These are phyloP conservation scores for Acanthosepion lycidas DNA, from an alignment of 2,888 invertebrate species.

Conservation along the genomic window DNA sequence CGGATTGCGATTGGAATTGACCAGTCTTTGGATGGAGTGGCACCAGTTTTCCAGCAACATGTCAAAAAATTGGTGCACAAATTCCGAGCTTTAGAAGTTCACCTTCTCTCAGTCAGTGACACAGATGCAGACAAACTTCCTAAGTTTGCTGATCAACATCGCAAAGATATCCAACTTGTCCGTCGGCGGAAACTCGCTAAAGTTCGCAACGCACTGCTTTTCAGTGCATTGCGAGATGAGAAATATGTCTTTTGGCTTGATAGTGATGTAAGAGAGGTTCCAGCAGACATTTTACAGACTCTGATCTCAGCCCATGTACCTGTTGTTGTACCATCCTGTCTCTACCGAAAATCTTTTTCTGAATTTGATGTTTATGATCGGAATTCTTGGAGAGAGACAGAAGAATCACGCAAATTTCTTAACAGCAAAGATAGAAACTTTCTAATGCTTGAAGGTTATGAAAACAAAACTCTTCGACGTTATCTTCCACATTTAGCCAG, in stretches of 20 bases:
- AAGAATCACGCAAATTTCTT: conserved; percentile 50
- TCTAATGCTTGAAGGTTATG: conserved; percentile 59
- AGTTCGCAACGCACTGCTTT: conserved; percentile 55
- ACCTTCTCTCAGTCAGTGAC: background rate
- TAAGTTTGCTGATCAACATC: conserved; percentile 49
- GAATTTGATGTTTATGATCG: conserved; percentile 54
- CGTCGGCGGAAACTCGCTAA: conserved; percentile 55
- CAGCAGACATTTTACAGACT: conserved; percentile 54
- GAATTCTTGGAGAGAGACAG: conserved; percentile 59
- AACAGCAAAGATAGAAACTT: conserved; percentile 46
- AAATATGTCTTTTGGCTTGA: conserved; percentile 59
- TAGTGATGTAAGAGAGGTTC: conserved; percentile 54
- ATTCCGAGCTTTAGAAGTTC: conserved; percentile 53
- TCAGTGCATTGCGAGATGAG: conserved; percentile 51
- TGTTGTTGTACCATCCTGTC: conserved; percentile 56
- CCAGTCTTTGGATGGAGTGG: conserved; percentile 53
- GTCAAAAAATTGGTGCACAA: conserved; percentile 45
- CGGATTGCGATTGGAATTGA: conserved; percentile 57
- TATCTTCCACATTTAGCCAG: conserved; percentile 52
- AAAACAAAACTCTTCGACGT: conserved; percentile 48
- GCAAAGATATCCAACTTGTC: conserved; percentile 50
- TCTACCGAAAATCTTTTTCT: conserved; percentile 49
- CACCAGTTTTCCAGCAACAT: conserved; percentile 47
- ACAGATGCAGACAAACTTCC: background rate
- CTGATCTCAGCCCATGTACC: conserved; percentile 51